These are phyloP conservation scores for Falco peregrinus DNA, from an alignment of 2,797 vertebrate species.

Conservation along the genomic window DNA sequence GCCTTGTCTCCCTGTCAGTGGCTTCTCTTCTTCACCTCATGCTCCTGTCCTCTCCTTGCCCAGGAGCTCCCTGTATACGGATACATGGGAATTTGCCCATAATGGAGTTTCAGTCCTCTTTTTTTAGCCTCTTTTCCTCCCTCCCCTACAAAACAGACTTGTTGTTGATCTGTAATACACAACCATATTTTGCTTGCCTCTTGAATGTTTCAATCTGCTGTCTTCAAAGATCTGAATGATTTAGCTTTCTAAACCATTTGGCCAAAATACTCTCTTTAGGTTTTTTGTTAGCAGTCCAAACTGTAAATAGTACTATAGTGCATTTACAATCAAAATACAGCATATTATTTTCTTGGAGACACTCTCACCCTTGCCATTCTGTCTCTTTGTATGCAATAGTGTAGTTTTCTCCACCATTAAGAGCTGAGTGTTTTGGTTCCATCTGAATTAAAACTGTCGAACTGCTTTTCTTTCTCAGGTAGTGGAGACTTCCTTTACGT, in stretches of 20 bases:
- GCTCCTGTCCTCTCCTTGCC: not conserved
- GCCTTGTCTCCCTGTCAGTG: not conserved
- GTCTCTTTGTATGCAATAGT: accelerated
- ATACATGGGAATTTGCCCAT: not conserved
- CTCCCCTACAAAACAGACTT: not conserved
- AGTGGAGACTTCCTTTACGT: not conserved
- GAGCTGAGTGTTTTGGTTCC: not conserved
- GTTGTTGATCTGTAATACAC: not conserved
- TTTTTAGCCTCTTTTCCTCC: not conserved
- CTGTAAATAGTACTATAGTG: not conserved
- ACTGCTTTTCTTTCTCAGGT: not conserved
- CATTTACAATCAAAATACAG: not conserved
- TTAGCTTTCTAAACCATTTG: not conserved
- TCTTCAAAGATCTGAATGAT: not conserved
- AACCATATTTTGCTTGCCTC: not conserved
- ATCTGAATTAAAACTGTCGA: not conserved
- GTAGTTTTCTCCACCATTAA: not conserved
- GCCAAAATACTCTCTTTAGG: not conserved
- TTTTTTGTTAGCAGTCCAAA: not conserved
- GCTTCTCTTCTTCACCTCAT: not conserved
- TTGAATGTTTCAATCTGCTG: not conserved
- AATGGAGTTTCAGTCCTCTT: not conserved
- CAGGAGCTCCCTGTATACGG: not conserved
- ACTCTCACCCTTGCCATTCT: not conserved
- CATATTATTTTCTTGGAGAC: not conserved